A percentile compares a stretch with the other conserved stretches of the same genome.
Conservation (phyloP, 2,797 vertebrate species). For the Esox lucius region DNA sequence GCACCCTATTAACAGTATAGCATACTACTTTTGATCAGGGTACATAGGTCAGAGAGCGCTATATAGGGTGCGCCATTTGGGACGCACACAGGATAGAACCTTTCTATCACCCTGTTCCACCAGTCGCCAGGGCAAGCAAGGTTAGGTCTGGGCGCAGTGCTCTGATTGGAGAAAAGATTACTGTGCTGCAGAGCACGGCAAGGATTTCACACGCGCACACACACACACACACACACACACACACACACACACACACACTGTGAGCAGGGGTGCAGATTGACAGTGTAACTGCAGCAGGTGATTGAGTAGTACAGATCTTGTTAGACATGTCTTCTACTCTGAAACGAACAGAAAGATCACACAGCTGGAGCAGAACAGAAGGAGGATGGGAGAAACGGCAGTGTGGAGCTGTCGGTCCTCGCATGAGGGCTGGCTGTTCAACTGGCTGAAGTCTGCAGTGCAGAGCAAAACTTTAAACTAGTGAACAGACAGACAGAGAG, state of each 20-base stretch:
- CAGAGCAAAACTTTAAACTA: background rate
- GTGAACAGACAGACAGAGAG: background rate
- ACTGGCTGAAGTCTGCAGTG: background rate
- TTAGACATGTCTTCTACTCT: constrained; percentile 6
- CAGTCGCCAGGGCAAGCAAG: background rate
- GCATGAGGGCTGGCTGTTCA: too few species aligned
- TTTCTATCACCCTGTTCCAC: background rate
- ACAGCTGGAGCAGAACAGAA: background rate
- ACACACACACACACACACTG: background rate
- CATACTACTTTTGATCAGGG: too few species aligned
- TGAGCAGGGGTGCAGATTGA: constrained; percentile 54
- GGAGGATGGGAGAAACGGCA: background rate
- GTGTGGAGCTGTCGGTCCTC: background rate
- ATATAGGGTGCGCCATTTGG: background rate
- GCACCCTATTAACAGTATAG: background rate
- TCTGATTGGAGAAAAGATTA: constrained; percentile 68
- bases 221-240: constrained; percentile 5
- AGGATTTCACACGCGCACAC: background rate
- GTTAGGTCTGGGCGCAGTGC: constrained; percentile 23
- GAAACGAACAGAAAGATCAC: background rate
- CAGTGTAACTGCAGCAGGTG: constrained; percentile 42
- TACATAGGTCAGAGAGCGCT: background rate
- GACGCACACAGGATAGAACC: background rate
- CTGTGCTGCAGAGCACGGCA: constrained; percentile 41
- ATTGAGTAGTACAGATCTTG: constrained; percentile 35